phyloP scores from a whole-genome alignment of 1,140 invertebrate species.

The Drosophila orosa region DNA sequence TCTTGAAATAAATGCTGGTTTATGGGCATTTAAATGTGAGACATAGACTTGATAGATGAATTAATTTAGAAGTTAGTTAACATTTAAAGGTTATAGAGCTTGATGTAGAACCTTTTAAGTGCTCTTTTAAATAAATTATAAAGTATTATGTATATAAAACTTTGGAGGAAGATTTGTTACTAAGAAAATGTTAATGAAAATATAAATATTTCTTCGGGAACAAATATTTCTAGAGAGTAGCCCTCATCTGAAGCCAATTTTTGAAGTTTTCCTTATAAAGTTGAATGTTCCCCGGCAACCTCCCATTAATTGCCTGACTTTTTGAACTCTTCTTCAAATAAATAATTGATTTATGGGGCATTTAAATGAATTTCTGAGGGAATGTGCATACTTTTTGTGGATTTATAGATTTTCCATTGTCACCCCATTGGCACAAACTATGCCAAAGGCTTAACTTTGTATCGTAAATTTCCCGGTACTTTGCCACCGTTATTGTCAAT shows the following conservation, averaged over 20 bases:
- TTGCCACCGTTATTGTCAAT: slow-evolving; percentile 73
- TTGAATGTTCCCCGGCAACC: background rate
- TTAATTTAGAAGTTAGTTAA: background rate
- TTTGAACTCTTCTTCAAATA: slow-evolving; percentile 7
- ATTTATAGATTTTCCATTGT: slow-evolving; percentile 14
- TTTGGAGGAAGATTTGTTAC: background rate
- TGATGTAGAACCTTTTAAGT: background rate
- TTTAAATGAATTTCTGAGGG: slow-evolving; percentile 32
- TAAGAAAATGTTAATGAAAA: background rate
- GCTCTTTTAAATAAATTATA: background rate
- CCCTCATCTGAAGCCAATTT: background rate
- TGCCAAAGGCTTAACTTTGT: slow-evolving; percentile 55
- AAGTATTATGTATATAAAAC: background rate
- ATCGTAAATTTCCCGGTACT: slow-evolving; percentile 68
- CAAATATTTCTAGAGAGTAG: background rate
- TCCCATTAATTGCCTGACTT: slow-evolving; percentile 9
- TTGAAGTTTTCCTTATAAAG: background rate
- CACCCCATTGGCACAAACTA: slow-evolving; percentile 11
- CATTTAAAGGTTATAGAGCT: background rate
- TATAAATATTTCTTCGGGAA: background rate
- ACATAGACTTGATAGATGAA: background rate
- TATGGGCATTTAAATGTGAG: slow-evolving; percentile 30
- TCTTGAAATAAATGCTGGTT: slow-evolving; percentile 19
- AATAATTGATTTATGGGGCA: slow-evolving; percentile 23
- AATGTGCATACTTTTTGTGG: background rate